Base-by-base conservation (phyloP, 2,888 invertebrate species). In the Dryomyza anilis region DNA sequence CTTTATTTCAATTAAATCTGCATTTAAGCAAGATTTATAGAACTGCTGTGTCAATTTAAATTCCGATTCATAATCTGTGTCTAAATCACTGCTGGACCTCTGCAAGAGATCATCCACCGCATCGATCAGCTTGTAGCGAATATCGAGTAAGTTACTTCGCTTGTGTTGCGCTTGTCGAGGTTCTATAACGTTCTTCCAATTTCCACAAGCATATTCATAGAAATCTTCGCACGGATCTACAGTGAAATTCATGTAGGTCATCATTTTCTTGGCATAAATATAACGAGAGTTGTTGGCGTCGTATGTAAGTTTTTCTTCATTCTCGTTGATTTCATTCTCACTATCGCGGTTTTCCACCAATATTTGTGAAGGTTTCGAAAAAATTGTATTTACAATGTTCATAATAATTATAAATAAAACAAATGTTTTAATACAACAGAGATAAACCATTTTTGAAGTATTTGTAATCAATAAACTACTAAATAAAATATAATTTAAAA, bases 201-300 rank as follows among this genome's bases (percentile, higher is more conserved):
- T 81, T 7, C 81, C 81, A 23, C 82, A 81, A 0, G 82, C 78
- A 58, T 73, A 81, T 60, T 80, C 78, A 39, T 81, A 82, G 59
- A 81, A 82, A 57, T 82, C 78, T 10, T 81, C 75, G 43, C 82
- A 81, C 0, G 81, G 81, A 21, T 73, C 63, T 5, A 76, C 76
- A 4, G 73, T 74, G 1, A 45, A 64, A 62, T 81, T 81, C 81
- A 81, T 81, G 33, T 73, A 81, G 19, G 74, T 75, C 43, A 74
- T 59, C 78, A 82, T 76, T 50, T 72, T 63, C 0, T 63, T 61
- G 0, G 78, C 75, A 69, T 81, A 80, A n/a, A 70, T 52, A 3
- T 16, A 30, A 50, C 72, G 72, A 33, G n/a, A n/a, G n/a, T n/a
- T n/a, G n/a, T n/a, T n/a, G n/a, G n/a, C n/a, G n/a, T n/a, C n/a